phyloP scores from a whole-genome alignment of 2,113 vertebrate genomes.

The Barnardius zonarius region DNA sequence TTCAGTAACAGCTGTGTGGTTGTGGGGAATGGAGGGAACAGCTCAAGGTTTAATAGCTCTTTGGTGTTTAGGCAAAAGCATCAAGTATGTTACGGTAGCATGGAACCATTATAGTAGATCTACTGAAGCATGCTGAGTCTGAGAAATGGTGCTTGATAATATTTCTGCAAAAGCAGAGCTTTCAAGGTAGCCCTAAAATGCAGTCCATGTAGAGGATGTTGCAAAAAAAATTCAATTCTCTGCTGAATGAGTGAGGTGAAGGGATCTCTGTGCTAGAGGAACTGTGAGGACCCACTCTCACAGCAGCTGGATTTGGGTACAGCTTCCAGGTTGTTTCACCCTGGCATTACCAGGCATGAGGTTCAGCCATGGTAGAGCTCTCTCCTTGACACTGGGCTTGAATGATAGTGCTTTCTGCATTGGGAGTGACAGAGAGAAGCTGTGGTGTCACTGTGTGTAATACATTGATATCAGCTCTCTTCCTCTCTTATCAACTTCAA shows the following conservation, averaged over 20 bases:
- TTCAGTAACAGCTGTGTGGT: neutral
- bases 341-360: neutral
- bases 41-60: neutral
- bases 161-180: neutral
- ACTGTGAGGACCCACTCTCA: neutral
- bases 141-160: neutral
- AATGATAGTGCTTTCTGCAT: neutral
- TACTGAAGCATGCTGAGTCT: neutral
- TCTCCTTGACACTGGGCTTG: neutral
- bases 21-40: neutral
- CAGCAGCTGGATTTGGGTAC: neutral
- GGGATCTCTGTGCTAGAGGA: neutral
- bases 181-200: neutral
- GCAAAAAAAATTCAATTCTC: neutral
- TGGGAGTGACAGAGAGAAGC: neutral
- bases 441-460: neutral
- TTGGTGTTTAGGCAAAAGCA: neutral
- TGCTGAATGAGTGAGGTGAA: neutral
- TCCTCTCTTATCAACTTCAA: neutral
- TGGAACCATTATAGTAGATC: neutral
- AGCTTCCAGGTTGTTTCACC: neutral
- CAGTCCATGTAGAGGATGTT: accelerated
- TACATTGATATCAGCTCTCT: neutral
- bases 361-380: neutral
- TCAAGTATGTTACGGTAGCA: neutral